Base-by-base conservation (phyloP, 2,113 vertebrate species). In the Antidorcas marsupialis region DNA sequence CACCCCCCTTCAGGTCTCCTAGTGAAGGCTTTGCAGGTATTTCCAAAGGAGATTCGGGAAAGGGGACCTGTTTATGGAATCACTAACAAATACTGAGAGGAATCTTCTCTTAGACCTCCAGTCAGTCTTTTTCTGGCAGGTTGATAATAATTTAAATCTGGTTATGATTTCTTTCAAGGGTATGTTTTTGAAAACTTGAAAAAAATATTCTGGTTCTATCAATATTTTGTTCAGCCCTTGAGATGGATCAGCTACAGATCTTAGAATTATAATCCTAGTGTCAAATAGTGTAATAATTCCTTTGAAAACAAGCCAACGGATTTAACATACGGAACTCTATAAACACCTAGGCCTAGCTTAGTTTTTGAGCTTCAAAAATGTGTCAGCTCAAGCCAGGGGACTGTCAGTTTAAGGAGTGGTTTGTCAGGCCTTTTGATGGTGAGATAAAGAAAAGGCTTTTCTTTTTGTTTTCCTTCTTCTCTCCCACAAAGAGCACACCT, bases 401-500 rank as follows among this genome's bases (percentile, higher is more conserved):
- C 36, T 2, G 14, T 47, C 1, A 36, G 36, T 43, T 81, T 86
- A 83, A 83, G 94, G 45, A 91, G 74, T 86, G 33, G 87, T 91
- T 55, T 87, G 39, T 76, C 50, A 91, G 95, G 71, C 47, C 85
- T 95, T 87, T 90, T 45, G 89, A 94, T 82, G 50, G 79, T 10
- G 60, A 97, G 95, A 95, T 93, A 95, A 94, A 97, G 86, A 93
- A 85, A 91, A 88, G 76, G 60, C n/a, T 88, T 94, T 78, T 78
- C 85, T 97, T 62, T 60, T 39, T 64, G 4, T 83, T 59, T 89
- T 53, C 28, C 30, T 57, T 19, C 39, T 55, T 19, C 25, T 79
- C n/a, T 33, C 76, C 81, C 86, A 89, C 33, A 55, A 76, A 91
- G 94, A 98, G 91, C 85, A 93, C 95, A 98, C 95, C 97, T 98